Evolutionary conservation across 2,888 invertebrate species (phyloP).

Genomic region (Halictus quadricinctus): DNA sequence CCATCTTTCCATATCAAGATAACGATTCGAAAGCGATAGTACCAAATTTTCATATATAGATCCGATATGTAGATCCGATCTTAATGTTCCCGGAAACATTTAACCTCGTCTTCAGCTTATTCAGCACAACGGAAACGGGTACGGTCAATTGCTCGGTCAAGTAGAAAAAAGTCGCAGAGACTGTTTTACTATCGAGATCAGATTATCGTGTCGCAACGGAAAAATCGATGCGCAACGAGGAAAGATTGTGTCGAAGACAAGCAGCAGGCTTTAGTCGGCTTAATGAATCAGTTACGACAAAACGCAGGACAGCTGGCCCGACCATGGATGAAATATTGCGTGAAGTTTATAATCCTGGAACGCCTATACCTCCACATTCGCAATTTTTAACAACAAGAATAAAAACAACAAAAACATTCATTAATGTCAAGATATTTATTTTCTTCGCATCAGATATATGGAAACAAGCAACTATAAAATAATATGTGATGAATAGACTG

Average conservation of each 20-base stretch:
- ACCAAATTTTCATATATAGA: too few species aligned
- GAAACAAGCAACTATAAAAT: too few species aligned
- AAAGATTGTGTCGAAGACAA: constrained; percentile 11
- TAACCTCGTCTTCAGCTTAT: constrained; percentile 62
- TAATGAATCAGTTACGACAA: constrained; percentile 3
- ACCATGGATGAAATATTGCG: background rate
- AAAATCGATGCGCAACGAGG: constrained; percentile 38
- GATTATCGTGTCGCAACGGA: constrained; percentile 14
- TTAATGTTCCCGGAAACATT: constrained; percentile 45
- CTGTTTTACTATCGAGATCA: constrained; percentile 40
- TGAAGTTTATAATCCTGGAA: background rate
- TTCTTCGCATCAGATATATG: too few species aligned
- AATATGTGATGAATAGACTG: too few species aligned
- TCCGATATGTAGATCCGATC: too few species aligned
- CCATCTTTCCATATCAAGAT: too few species aligned
- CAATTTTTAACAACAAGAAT: too few species aligned
- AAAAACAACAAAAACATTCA: too few species aligned
- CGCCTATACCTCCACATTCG: background rate
- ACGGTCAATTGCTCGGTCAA: constrained; percentile 44
- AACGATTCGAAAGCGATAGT: too few species aligned
- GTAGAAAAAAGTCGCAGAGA: constrained; percentile 25
- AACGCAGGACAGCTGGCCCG: background rate
- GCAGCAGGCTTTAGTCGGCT: background rate
- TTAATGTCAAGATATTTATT: too few species aligned
- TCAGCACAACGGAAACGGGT: constrained; percentile 48